Conservation (phyloP, 1,140 invertebrate genomes). For the Colletes latitarsis region DNA sequence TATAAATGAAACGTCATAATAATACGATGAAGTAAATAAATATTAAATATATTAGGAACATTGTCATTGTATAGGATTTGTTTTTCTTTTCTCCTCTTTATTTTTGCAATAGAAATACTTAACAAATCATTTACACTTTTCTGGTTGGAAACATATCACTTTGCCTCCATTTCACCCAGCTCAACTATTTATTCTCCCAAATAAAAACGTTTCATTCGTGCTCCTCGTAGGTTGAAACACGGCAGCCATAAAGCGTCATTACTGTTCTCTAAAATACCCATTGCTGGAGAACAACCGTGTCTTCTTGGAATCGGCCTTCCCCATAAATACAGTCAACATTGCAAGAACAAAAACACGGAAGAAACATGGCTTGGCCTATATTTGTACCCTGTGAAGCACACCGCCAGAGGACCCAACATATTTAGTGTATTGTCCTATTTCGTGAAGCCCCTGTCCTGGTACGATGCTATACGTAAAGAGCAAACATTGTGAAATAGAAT, state of each 20-base stretch:
- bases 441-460: constrained; percentile 64
- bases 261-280: constrained; percentile 36
- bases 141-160: background rate
- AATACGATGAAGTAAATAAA: no score
- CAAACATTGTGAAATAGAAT: background rate
- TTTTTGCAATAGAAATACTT: background rate
- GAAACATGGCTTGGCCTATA: constrained; percentile 55
- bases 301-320: constrained; percentile 34
- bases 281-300: constrained; percentile 10
- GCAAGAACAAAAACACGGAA: constrained; percentile 54
- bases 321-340: constrained; percentile 43
- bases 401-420: constrained; percentile 62
- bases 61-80: background rate
- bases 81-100: background rate
- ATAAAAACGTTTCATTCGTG: constrained; percentile 27
- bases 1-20: no score
- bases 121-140: background rate
- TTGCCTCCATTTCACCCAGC: background rate
- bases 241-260: constrained; percentile 27
- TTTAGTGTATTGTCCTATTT: constrained; percentile 75
- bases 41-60: background rate
- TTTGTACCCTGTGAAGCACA: constrained; percentile 55
- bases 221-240: constrained; percentile 11
- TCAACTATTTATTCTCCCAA: constrained; percentile 5
- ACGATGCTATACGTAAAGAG: constrained; percentile 66